phyloP scores from a whole-genome alignment of 35 echinoderm and acorn worm species.

The Patiria miniata region DNA sequence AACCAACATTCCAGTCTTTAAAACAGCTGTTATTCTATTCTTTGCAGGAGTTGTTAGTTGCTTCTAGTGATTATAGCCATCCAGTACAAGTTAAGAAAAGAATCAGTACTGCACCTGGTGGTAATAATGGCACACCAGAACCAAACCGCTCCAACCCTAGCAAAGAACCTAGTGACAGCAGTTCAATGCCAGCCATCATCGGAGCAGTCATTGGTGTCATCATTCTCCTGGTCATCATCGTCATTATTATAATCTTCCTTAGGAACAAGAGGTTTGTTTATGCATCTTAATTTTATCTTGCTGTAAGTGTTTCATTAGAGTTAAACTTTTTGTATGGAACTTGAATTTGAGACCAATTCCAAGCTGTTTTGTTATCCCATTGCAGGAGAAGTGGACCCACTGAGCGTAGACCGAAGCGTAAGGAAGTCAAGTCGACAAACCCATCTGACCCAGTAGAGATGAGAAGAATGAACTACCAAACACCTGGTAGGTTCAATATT shows the following conservation, averaged over 20 bases:
- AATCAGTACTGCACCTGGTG: too few species aligned
- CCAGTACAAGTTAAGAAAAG: slow-evolving; percentile 42
- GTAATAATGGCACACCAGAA: not conserved
- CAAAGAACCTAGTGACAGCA: not conserved
- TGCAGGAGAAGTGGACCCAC: slow-evolving; percentile 5
- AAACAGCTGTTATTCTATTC: not conserved
- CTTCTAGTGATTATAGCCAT: slow-evolving; percentile 49
- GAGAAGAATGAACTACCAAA: slow-evolving; percentile 96
- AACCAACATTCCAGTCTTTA: not conserved
- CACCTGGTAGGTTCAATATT: slow-evolving; percentile 57
- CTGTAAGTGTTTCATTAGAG: not conserved
- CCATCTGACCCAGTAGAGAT: slow-evolving; percentile 95
- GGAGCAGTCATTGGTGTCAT: slow-evolving; percentile 39
- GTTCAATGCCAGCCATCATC: slow-evolving; percentile 25
- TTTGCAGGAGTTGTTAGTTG: slow-evolving; percentile 47
- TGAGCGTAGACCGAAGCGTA: slow-evolving; percentile 50
- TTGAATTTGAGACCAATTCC: not conserved
- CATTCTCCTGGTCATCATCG: slow-evolving; percentile 47
- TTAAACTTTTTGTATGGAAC: not conserved
- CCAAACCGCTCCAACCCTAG: too few species aligned
- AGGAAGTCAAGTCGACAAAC: slow-evolving; percentile 63
- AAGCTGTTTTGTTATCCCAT: not conserved
- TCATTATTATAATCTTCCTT: slow-evolving; percentile 55
- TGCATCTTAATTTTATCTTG: not conserved
- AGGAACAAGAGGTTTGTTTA: slow-evolving; percentile 50